Conservation (phyloP, 1,140 invertebrate species). For the Zaprionus tsacasi region DNA sequence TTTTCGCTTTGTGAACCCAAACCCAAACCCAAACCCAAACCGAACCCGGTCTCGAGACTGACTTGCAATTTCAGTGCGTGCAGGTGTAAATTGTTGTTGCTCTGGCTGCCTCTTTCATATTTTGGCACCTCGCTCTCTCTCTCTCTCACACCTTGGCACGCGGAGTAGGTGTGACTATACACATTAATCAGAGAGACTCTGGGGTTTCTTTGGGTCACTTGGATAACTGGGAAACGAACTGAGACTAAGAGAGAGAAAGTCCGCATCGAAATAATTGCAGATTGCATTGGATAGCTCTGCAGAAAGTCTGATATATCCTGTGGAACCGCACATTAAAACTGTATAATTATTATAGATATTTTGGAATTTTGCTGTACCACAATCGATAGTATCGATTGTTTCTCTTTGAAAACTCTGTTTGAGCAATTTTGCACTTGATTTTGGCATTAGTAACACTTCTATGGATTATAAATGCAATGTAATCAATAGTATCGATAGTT, state of each 20-base stretch:
- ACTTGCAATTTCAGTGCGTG: constrained; percentile 72
- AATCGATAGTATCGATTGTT: no score
- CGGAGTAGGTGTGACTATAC: constrained; percentile 71
- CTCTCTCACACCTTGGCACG: constrained; percentile 4
- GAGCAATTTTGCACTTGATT: no score
- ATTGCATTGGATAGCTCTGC: not conserved
- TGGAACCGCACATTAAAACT: no score
- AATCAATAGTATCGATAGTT: no score
- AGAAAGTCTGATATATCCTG: no score
- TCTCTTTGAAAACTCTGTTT: no score
- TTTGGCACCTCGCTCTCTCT: constrained; percentile 28
- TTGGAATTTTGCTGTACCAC: no score
- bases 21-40: not conserved
- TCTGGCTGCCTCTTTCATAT: constrained; percentile 24
- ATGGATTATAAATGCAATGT: no score
- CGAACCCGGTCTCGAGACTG: constrained; percentile 35
- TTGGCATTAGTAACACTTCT: no score
- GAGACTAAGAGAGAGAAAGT: constrained; percentile 23
- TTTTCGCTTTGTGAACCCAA: constrained; percentile 18
- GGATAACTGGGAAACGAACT: constrained; percentile 20
- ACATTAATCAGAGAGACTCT: constrained; percentile 66
- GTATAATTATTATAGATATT: no score
- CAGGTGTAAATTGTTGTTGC: constrained; percentile 67
- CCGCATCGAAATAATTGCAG: constrained; percentile 41
- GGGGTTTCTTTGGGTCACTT: constrained; percentile 62